A percentile compares a stretch with the other conserved stretches of the same genome.
These are phyloP conservation scores for Alexandromys fortis DNA, from an alignment of 2,113 vertebrate genomes.

Conservation along the genomic window DNA sequence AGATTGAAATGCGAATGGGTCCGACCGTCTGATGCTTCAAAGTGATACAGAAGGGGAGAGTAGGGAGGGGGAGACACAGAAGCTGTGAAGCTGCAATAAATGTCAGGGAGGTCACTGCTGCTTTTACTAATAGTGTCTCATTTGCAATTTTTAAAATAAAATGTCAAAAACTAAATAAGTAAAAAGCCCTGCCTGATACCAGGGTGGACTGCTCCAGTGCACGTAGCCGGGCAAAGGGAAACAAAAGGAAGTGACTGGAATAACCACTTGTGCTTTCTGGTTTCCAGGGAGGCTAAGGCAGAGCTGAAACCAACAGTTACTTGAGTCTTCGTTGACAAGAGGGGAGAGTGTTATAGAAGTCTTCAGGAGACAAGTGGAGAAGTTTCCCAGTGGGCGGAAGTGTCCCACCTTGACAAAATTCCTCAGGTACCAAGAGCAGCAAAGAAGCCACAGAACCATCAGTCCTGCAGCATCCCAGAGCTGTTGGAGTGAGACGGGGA, in stretches of 20 bases:
- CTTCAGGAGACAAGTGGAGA: background rate
- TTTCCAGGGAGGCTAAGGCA: background rate
- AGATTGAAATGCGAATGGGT: background rate
- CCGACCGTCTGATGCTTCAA: background rate
- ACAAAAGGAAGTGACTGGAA: background rate
- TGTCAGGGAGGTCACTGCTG: background rate
- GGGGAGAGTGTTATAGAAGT: background rate
- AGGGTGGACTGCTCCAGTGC: background rate
- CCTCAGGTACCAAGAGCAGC: background rate
- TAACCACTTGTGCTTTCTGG: background rate
- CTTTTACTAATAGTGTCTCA: background rate
- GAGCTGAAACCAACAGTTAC: background rate
- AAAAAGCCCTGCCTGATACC: background rate
- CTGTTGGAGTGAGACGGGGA: background rate
- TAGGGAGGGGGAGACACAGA: background rate
- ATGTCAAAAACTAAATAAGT: background rate
- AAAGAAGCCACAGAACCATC: background rate
- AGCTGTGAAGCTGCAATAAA: background rate
- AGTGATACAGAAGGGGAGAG: background rate
- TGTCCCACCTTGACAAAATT: background rate
- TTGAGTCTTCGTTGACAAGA: background rate
- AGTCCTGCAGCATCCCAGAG: background rate
- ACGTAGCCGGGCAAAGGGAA: background rate
- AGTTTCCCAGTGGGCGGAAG: background rate
- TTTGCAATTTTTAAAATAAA: background rate